Evolutionary conservation across 1,140 invertebrate species (phyloP), one percentile per base, ranked within the genome.

Genomic region (Polypedilum vanderplanki): DNA sequence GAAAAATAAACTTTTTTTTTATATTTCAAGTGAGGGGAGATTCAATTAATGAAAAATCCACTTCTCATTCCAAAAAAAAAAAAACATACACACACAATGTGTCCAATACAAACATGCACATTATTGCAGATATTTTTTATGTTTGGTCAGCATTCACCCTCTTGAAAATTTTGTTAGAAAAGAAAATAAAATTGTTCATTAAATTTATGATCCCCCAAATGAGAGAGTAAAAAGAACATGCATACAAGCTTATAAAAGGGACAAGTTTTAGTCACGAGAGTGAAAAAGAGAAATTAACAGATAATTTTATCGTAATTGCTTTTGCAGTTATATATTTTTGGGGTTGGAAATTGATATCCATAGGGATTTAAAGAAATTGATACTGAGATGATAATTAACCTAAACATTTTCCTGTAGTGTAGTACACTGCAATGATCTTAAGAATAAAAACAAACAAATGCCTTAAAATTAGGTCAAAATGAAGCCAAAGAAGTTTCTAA

Each of bases 231-330:
- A 15, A 65, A 18, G 17, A 17, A 67, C n/a, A 67, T 20, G 17
- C 64, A 67, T 46, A 46, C 8, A 46, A 46, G 10, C 4, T 41
- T 46, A 3, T 46, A 1, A 8, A 8, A 46, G 12, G 46, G 46
- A 57, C 46, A 57, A 57, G 46, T 57, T 57, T 33, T 57, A 15
- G 46, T n/a, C n/a, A n/a, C n/a, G n/a, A n/a, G n/a, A n/a, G 46
- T 57, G n/a, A n/a, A n/a, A n/a, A n/a, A 12, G 46, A 57, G 24
- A 22, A 70, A 70, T 70, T 70, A 70, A 70, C 65, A 20, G 65
- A 70, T 70, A 70, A 70, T 70, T 70, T 70, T 70, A 18, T 70
- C 65, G 65, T 70, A 70, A 70, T 70, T 70, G 65, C 46, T 57
- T 57, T 57, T 57, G 46, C 46, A n/a, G 46, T 57, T 57, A 57